These are phyloP conservation scores for Pteronotus mesoamericanus DNA, from an alignment of 2,797 vertebrate species.

Conservation along the genomic window DNA sequence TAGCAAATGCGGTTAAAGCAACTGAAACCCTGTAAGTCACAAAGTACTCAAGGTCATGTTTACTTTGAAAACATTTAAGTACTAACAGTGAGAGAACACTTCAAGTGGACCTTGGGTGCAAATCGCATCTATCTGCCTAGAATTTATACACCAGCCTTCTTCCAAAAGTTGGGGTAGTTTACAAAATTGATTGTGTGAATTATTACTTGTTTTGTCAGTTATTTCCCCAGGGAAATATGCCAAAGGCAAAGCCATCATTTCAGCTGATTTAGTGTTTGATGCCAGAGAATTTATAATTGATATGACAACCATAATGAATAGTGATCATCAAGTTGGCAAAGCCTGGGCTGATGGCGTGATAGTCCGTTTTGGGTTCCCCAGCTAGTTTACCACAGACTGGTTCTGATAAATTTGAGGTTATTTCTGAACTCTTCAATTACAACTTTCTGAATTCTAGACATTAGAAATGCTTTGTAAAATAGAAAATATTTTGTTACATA, in stretches of 20 bases:
- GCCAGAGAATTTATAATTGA: conserved; percentile 70
- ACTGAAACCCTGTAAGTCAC: background rate
- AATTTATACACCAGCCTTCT: conserved; percentile 57
- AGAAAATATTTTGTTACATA: background rate
- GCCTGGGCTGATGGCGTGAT: background rate
- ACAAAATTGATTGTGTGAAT: conserved; percentile 64
- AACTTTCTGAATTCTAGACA: background rate
- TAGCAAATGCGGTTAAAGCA: background rate
- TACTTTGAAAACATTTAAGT: background rate
- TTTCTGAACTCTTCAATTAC: background rate
- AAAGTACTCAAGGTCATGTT: background rate
- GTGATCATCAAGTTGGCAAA: conserved; percentile 40
- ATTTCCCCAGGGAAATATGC: conserved; percentile 69
- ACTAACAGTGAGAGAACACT: background rate
- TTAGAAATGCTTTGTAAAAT: background rate
- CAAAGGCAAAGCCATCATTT: conserved; percentile 66
- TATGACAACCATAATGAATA: conserved; percentile 60
- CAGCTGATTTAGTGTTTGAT: conserved; percentile 66
- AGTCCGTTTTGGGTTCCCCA: background rate
- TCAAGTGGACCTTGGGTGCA: conserved; percentile 8
- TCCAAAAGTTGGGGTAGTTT: conserved; percentile 66
- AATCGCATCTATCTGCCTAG: conserved; percentile 12
- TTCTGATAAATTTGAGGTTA: background rate
- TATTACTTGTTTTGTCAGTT: conserved; percentile 72
- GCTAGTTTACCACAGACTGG: background rate